Conservation (phyloP, 2,888 invertebrate species). For the Thysanoteuthis rhombus region DNA sequence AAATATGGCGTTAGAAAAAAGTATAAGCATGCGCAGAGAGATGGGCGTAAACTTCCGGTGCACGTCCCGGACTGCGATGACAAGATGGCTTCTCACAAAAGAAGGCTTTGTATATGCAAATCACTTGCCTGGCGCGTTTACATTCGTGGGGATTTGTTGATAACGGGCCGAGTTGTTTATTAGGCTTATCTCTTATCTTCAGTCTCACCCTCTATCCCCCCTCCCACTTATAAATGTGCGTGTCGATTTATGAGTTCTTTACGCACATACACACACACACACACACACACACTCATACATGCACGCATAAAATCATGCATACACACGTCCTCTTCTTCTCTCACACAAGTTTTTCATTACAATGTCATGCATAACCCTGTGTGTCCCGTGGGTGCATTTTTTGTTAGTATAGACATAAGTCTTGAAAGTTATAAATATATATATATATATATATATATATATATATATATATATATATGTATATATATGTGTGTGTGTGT, state of each 20-base stretch:
- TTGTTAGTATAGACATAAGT: not conserved
- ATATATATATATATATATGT: not conserved
- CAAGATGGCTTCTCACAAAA: not conserved
- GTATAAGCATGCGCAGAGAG: not conserved
- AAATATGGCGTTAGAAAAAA: not conserved
- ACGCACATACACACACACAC: not conserved
- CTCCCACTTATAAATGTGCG: not conserved
- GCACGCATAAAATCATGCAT: not conserved
- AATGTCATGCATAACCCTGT: not conserved
- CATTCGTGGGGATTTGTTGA: not conserved
- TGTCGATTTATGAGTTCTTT: not conserved
- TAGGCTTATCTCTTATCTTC: not conserved
- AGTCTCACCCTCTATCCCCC: not conserved
- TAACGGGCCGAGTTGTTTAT: not conserved
- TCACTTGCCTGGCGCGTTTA: not conserved
- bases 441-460: not conserved
- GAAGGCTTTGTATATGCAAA: not conserved
- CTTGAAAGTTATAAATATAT: too few species aligned
- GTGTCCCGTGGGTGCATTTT: not conserved
- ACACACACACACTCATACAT: not conserved
- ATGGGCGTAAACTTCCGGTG: slow-evolving; percentile 12
- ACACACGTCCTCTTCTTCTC: not conserved
- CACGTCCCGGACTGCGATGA: not conserved
- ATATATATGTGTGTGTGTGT: not conserved
- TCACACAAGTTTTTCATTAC: not conserved